phyloP scores from a whole-genome alignment of 2,888 invertebrate genomes.

The Argyra leucocephala region DNA sequence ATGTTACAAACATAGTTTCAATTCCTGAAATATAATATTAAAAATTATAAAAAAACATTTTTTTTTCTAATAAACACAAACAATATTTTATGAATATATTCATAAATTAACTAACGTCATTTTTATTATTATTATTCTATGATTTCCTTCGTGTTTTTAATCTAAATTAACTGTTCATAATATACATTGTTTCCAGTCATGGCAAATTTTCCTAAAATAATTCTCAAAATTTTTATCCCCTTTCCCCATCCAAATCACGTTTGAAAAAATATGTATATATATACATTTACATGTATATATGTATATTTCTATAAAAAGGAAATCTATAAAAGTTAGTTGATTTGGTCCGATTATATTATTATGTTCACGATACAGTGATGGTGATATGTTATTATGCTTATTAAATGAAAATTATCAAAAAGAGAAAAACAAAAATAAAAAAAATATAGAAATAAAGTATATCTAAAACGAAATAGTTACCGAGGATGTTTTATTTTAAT shows the following conservation, averaged over 20 bases:
- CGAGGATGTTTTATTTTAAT: too few relatives aligned
- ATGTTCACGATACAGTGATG: not conserved
- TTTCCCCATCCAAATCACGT: too few relatives aligned
- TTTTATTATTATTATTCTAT: not conserved
- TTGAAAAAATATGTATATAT: too few relatives aligned
- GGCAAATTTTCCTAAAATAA: not conserved
- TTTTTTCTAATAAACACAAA: not conserved
- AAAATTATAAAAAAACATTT: not conserved
- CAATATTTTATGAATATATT: not conserved
- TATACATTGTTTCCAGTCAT: slow-evolving; percentile 6
- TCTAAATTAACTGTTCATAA: not conserved
- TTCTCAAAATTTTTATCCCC: too few relatives aligned
- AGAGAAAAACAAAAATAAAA: not conserved
- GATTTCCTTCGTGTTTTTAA: not conserved
- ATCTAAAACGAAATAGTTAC: too few relatives aligned
- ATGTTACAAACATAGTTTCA: too few relatives aligned
- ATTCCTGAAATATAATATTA: not conserved
- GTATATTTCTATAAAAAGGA: not conserved
- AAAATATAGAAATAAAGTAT: not conserved
- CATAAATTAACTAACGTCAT: too few relatives aligned
- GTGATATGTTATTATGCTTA: not conserved
- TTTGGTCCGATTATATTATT: slow-evolving; percentile 4
- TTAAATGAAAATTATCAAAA: not conserved
- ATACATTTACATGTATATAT: too few relatives aligned
- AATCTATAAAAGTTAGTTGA: slow-evolving; percentile 6